Percentiles rank a stretch among this genome's conserved stretches.
These are phyloP conservation scores for Apamea monoglypha DNA, from an alignment of 2,888 invertebrate genomes.

Conservation along the genomic window DNA sequence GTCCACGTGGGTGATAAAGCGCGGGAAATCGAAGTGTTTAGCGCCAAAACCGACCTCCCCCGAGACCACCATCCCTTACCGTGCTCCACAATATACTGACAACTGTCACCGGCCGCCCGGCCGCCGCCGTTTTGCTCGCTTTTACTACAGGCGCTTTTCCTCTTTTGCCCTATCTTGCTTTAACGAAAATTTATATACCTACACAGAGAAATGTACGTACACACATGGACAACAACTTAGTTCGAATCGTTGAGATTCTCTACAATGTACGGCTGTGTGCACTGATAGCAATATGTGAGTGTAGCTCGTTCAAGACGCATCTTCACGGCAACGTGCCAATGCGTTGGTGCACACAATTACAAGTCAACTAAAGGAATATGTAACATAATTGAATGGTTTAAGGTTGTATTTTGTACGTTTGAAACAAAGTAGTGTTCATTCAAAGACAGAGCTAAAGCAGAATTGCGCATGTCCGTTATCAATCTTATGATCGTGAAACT, in stretches of 20 bases:
- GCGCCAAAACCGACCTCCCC: constrained; percentile 76
- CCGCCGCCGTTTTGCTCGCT: constrained; percentile 84
- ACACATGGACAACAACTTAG: constrained; percentile 82
- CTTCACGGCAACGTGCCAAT: constrained; percentile 75
- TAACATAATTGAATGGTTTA: constrained; percentile 71
- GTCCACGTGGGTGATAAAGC: constrained; percentile 80
- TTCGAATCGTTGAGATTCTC: constrained; percentile 69
- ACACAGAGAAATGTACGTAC: constrained; percentile 79
- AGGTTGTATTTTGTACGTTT: constrained; percentile 73
- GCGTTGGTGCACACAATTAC: constrained; percentile 82
- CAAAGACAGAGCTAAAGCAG: constrained; percentile 72
- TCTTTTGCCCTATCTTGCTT: constrained; percentile 87
- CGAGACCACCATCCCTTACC: constrained; percentile 85
- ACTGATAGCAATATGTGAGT: constrained; percentile 71
- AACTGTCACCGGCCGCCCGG: constrained; percentile 81
- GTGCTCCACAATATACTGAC: constrained; percentile 84
- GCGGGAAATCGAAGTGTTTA: constrained; percentile 84
- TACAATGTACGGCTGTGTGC: constrained; percentile 69
- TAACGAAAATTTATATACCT: constrained; percentile 85
- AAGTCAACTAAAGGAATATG: constrained; percentile 67
- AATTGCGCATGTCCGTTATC: constrained; percentile 87
- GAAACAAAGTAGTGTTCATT: constrained; percentile 73
- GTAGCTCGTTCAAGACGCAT: constrained; percentile 78
- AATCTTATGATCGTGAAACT: constrained; percentile 81
- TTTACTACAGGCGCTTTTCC: constrained; percentile 85